phyloP scores from a whole-genome alignment of 2,797 vertebrate genomes.

The Premnoplex brunnescens region DNA sequence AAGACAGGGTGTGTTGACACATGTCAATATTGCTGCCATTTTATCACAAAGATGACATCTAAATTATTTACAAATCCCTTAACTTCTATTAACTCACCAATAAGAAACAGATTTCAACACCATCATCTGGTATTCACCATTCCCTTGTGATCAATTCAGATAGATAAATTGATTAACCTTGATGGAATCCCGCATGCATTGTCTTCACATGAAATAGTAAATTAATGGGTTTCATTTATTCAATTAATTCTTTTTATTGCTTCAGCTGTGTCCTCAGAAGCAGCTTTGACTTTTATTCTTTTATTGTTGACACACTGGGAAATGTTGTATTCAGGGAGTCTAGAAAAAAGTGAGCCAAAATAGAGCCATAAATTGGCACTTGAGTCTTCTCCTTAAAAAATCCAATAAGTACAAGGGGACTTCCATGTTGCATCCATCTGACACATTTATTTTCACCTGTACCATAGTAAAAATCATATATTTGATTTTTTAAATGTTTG shows the following conservation, averaged over 20 bases:
- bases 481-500: neutral
- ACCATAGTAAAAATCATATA: neutral
- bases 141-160: neutral
- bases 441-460: neutral
- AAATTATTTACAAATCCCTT: conserved; percentile 45
- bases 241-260: neutral
- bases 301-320: neutral
- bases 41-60: conserved; percentile 16
- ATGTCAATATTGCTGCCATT: neutral
- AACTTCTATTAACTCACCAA: neutral
- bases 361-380: neutral
- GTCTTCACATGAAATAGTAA: neutral
- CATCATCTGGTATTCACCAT: neutral
- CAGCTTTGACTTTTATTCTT: neutral
- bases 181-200: neutral
- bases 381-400: neutral
- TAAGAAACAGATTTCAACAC: conserved; percentile 24
- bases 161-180: conserved; percentile 53
- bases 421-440: neutral
- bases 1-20: neutral
- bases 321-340: neutral
- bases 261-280: conserved; percentile 18
- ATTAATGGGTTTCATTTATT: conserved; percentile 33
- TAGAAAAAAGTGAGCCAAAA: neutral
- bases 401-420: neutral